Percentiles rank a stretch among this genome's conserved stretches.
Conservation (phyloP, 2,113 vertebrate genomes). For the Chamaetylas fuelleborni region DNA sequence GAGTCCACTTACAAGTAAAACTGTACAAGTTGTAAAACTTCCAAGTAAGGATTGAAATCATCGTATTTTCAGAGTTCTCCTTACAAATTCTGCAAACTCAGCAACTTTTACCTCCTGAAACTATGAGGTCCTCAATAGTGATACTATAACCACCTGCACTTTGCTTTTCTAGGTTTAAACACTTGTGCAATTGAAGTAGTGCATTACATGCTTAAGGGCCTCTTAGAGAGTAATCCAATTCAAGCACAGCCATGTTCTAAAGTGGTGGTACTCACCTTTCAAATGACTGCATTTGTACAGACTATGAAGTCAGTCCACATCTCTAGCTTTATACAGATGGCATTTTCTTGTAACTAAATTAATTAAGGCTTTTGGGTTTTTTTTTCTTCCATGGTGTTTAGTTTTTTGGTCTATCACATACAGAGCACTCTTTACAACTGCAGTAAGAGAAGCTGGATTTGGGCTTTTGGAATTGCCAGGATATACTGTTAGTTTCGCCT, state of each 20-base stretch:
- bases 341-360: not conserved
- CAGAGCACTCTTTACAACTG: not conserved
- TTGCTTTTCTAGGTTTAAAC: not conserved
- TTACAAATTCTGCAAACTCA: not conserved
- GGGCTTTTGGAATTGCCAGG: not conserved
- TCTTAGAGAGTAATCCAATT: not conserved
- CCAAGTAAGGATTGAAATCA: not conserved
- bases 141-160: not conserved
- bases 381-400: not conserved
- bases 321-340: not conserved
- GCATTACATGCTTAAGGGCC: not conserved
- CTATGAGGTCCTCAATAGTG: not conserved
- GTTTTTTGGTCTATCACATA: accelerated
- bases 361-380: not conserved
- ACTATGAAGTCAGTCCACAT: not conserved
- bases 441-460: not conserved
- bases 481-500: not conserved
- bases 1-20: not conserved
- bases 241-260: not conserved
- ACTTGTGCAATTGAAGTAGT: not conserved
- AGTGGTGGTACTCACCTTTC: not conserved
- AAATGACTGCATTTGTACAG: not conserved
- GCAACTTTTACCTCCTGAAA: not conserved
- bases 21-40: not conserved
- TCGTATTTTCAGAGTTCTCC: not conserved